A percentile compares a stretch with the other conserved stretches of the same genome.
phyloP scores from a whole-genome alignment of 2,888 invertebrate species.

The Ochropacha duplaris region DNA sequence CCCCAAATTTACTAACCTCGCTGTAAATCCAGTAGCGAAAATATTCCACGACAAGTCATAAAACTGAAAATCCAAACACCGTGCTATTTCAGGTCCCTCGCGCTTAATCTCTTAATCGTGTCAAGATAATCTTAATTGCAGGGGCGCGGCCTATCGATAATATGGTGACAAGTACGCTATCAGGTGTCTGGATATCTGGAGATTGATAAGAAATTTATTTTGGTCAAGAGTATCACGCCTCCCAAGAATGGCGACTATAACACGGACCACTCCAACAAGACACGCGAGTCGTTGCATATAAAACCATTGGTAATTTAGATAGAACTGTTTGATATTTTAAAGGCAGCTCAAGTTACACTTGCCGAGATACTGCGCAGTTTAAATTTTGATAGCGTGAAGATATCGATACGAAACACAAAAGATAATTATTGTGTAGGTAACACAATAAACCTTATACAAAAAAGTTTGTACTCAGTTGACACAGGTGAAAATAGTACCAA shows the following conservation, averaged over 20 bases:
- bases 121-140: constrained; percentile 65
- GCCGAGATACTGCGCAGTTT: constrained; percentile 51
- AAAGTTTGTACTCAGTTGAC: constrained; percentile 29
- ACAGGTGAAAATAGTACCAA: constrained; percentile 15
- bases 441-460: constrained; percentile 32
- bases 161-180: constrained; percentile 33
- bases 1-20: constrained; percentile 32
- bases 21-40: constrained; percentile 38
- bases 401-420: constrained; percentile 43
- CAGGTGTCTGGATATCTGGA: constrained; percentile 35
- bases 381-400: constrained; percentile 28
- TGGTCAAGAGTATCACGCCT: constrained; percentile 44
- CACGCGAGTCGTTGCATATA: constrained; percentile 19
- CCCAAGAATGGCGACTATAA: constrained; percentile 3
- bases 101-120: constrained; percentile 52
- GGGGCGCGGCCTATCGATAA: constrained; percentile 62
- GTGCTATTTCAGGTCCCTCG: constrained; percentile 40
- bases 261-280: constrained; percentile 18
- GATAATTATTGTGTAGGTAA: constrained; percentile 45
- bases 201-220: constrained; percentile 48
- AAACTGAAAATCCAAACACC: constrained; percentile 32
- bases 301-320: constrained; percentile 1
- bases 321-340: constrained; percentile 9
- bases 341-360: constrained; percentile 22
- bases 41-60: constrained; percentile 37